Conservation (phyloP, 2,797 vertebrate species). For the Esox lucius region DNA sequence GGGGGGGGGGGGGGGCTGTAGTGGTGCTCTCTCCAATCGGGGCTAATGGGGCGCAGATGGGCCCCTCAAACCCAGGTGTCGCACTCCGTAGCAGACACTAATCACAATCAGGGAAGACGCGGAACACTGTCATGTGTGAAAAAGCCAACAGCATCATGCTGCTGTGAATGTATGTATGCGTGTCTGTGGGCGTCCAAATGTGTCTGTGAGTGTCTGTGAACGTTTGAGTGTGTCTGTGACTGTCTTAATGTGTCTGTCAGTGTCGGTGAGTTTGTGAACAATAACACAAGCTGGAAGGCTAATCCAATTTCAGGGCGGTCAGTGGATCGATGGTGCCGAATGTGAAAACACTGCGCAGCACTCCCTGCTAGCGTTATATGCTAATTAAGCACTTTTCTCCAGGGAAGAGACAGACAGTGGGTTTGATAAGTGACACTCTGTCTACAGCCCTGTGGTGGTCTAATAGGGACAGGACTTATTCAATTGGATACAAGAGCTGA, state of each 20-base stretch:
- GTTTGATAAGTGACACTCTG: conserved; percentile 43
- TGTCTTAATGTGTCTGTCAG: conserved; percentile 1
- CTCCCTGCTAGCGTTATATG: conserved; percentile 20
- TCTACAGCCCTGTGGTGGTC: conserved; percentile 28
- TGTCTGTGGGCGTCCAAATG: neutral
- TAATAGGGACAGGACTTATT: neutral
- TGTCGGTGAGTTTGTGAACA: conserved; percentile 13
- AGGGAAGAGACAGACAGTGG: neutral
- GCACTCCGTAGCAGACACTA: neutral
- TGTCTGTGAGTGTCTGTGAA: neutral
- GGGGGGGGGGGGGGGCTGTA: conserved; percentile 11
- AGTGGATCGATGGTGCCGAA: conserved; percentile 53
- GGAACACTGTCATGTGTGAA: neutral
- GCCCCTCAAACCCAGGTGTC: conserved; percentile 45
- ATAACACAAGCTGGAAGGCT: conserved; percentile 13
- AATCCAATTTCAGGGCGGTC: conserved; percentile 50
- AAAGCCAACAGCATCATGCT: neutral
- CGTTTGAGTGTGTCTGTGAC: neutral
- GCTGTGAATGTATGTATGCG: conserved; percentile 9
- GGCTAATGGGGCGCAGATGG: conserved; percentile 57
- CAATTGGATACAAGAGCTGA: neutral
- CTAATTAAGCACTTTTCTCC: conserved; percentile 46
- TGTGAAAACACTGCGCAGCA: conserved; percentile 36
- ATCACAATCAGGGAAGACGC: conserved; percentile 7
- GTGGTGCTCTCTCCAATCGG: conserved; percentile 24